Conservation (phyloP, 2,113 vertebrate genomes). For the Rousettus leschenaultii region DNA sequence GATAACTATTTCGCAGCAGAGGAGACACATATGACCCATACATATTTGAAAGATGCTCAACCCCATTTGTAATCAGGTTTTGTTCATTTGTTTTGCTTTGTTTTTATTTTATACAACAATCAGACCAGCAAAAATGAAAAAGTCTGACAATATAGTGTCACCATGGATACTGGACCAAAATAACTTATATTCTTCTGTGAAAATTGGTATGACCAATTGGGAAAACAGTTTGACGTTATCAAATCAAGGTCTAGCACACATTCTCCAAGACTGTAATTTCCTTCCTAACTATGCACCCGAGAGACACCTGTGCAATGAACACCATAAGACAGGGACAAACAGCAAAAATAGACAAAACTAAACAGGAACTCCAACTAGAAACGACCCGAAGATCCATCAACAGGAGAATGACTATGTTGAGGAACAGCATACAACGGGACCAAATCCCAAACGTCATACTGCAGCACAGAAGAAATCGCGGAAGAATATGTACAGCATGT, state of each 20-base stretch:
- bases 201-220: background rate
- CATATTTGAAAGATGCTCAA: background rate
- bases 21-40: rapidly evolving
- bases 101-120: background rate
- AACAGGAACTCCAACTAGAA: background rate
- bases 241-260: rapidly evolving
- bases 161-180: background rate
- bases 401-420: background rate
- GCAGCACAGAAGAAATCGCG: background rate
- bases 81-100: background rate
- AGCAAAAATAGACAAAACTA: background rate
- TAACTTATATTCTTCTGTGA: background rate
- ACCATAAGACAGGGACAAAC: background rate
- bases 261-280: background rate
- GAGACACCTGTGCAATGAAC: background rate
- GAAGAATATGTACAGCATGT: rapidly evolving
- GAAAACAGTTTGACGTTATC: background rate
- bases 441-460: no score
- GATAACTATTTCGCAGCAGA: background rate
- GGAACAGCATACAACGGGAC: background rate
- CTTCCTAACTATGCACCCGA: background rate
- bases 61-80: background rate
- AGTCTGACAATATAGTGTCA: background rate
- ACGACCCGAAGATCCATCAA: background rate
- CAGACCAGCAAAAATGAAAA: background rate